A percentile compares a stretch with the other conserved stretches of the same genome.
These are phyloP conservation scores for Nymphalis io DNA, from an alignment of 1,140 invertebrate genomes.

Conservation along the genomic window DNA sequence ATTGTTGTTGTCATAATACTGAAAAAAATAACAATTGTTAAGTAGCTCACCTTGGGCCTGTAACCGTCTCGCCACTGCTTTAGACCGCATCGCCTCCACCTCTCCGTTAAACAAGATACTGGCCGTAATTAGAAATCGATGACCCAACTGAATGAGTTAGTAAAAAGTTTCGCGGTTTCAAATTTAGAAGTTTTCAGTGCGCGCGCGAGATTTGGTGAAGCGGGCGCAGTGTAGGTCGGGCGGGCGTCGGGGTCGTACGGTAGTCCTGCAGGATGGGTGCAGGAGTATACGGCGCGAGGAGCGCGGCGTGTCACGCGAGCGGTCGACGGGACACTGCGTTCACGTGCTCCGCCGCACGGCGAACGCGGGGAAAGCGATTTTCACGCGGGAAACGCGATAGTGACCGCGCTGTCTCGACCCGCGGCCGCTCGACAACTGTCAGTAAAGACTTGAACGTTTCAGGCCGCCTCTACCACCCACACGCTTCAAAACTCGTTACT, in stretches of 20 bases:
- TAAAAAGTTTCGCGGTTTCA: slow-evolving; percentile 55
- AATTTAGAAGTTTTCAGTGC: slow-evolving; percentile 52
- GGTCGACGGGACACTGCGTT: slow-evolving; percentile 77
- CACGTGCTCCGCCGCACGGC: slow-evolving; percentile 66
- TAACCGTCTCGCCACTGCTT: slow-evolving; percentile 80
- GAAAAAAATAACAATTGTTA: slow-evolving; percentile 1
- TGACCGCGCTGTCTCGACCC: slow-evolving; percentile 69
- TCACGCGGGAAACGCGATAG: slow-evolving; percentile 76
- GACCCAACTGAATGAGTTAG: slow-evolving; percentile 48
- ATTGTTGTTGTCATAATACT: not conserved
- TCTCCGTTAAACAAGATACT: slow-evolving; percentile 50
- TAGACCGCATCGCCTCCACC: slow-evolving; percentile 79
- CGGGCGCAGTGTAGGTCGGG: slow-evolving; percentile 59
- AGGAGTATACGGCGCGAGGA: slow-evolving; percentile 56
- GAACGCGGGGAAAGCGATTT: slow-evolving; percentile 78
- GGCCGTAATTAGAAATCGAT: slow-evolving; percentile 69
- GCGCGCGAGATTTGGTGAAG: slow-evolving; percentile 47
- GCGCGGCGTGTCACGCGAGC: slow-evolving; percentile 74
- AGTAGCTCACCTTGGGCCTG: slow-evolving; percentile 78
- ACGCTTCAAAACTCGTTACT: slow-evolving; percentile 41
- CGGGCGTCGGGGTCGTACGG: slow-evolving; percentile 59
- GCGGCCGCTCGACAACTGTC: slow-evolving; percentile 63
- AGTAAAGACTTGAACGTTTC: slow-evolving; percentile 40
- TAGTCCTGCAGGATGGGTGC: slow-evolving; percentile 54
- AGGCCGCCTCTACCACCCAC: slow-evolving; percentile 49